Evolutionary conservation across 1,140 invertebrate genomes (phyloP).

Genomic region (Diabrotica undecimpunctata): DNA sequence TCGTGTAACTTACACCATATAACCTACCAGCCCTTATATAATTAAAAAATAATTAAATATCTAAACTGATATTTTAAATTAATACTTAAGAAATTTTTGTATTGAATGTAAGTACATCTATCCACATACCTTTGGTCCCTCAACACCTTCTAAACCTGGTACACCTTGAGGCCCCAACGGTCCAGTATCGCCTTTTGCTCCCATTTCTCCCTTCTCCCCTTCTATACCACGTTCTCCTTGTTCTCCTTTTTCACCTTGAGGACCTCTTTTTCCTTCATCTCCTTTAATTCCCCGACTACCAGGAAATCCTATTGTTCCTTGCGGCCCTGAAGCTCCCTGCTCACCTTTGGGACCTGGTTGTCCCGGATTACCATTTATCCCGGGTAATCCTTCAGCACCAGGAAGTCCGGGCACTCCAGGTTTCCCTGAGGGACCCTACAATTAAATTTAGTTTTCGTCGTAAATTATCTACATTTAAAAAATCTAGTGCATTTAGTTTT

Average conservation of each 20-base stretch:
- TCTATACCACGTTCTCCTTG: constrained; percentile 66
- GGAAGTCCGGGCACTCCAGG: constrained; percentile 68
- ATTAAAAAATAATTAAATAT: too few species aligned
- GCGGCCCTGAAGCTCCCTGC: constrained; percentile 60
- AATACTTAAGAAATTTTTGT: too few species aligned
- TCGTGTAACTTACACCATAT: too few species aligned
- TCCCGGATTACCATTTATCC: constrained; percentile 67
- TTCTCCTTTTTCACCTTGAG: constrained; percentile 63
- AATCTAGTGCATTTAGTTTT: neutral
- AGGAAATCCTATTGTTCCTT: constrained; percentile 72
- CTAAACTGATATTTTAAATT: too few species aligned
- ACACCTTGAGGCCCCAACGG: constrained; percentile 61
- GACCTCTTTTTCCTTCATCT: constrained; percentile 70
- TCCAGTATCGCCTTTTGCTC: constrained; percentile 72
- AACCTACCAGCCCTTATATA: too few species aligned
- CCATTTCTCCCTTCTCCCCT: constrained; percentile 75
- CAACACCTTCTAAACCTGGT: constrained; percentile 74
- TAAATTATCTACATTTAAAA: neutral
- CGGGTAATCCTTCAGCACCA: constrained; percentile 71
- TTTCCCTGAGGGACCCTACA: constrained; percentile 67
- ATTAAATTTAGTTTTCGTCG: neutral
- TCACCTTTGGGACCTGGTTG: constrained; percentile 64
- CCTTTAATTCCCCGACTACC: constrained; percentile 71
- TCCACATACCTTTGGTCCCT: constrained; percentile 68
- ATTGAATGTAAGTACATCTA: neutral